Conservation (phyloP, 92 coral and sea anemone species). For the Isaurus tuberculatus region DNA sequence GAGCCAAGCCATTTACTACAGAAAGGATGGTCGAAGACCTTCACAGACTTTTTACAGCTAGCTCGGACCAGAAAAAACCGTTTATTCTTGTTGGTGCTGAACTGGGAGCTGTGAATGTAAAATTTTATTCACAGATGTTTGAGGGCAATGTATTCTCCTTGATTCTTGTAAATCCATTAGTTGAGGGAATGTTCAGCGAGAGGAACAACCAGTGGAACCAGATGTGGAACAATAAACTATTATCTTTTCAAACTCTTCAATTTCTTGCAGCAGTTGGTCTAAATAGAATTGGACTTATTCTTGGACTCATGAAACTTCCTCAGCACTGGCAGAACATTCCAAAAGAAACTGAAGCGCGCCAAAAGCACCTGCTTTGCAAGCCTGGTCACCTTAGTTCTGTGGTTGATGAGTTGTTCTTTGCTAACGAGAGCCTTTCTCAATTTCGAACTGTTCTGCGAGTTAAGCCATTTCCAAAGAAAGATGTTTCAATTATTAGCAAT, state of each 20-base stretch:
- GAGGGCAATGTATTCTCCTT: slow-evolving; percentile 74
- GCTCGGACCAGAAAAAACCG: slow-evolving; percentile 74
- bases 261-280: slow-evolving; percentile 80
- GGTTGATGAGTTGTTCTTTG: slow-evolving; percentile 86
- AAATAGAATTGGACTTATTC: slow-evolving; percentile 77
- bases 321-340: slow-evolving; percentile 58
- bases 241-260: slow-evolving; percentile 78
- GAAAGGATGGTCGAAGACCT: slow-evolving; percentile 95
- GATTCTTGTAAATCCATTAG: slow-evolving; percentile 80
- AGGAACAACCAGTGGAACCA: slow-evolving; percentile 62
- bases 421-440: slow-evolving; percentile 94
- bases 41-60: slow-evolving; percentile 71
- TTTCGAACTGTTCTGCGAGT: slow-evolving; percentile 73
- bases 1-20: slow-evolving; percentile 82
- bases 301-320: slow-evolving; percentile 77
- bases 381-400: slow-evolving; percentile 91
- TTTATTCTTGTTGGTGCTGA: slow-evolving; percentile 92
- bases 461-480: slow-evolving; percentile 77
- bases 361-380: slow-evolving; percentile 83
- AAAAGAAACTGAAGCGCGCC: slow-evolving; percentile 68
- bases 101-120: slow-evolving; percentile 86
- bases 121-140: slow-evolving; percentile 88
- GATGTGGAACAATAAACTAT: slow-evolving; percentile 72
- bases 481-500: slow-evolving; percentile 78
- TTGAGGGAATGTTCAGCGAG: slow-evolving; percentile 78